Evolutionary conservation across 2,888 invertebrate genomes (phyloP).

Genomic region (Drosophila subsilvestris): DNA sequence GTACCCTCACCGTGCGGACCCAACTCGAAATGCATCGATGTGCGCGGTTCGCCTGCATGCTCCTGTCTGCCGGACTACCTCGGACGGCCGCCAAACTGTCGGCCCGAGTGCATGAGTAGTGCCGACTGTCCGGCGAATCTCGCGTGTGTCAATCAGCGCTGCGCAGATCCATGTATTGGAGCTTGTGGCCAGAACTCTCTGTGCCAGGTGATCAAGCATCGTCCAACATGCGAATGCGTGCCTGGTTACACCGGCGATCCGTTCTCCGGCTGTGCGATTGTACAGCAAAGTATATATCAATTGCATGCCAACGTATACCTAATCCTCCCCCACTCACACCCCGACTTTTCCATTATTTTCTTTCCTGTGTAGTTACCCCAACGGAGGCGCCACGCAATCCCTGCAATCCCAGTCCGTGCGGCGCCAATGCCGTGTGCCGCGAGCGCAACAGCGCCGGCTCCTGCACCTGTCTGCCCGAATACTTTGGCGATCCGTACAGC

Average conservation of each 20-base stretch:
- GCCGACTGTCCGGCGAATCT: conserved; percentile 90
- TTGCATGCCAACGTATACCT: conserved; percentile 2
- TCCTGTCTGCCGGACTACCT: conserved; percentile 91
- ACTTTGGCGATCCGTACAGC: conserved; percentile 91
- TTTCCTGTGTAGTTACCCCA: conserved; percentile 72
- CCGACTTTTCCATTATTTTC: neutral
- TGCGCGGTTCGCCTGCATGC: conserved; percentile 91
- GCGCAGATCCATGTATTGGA: conserved; percentile 91
- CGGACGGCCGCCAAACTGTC: conserved; percentile 93
- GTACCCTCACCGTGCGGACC: conserved; percentile 93
- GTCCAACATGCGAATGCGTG: conserved; percentile 90
- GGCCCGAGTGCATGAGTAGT: conserved; percentile 90
- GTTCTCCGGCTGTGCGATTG: conserved; percentile 88
- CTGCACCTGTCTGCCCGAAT: conserved; percentile 90
- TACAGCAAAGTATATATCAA: conserved; percentile 84
- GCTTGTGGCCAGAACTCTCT: conserved; percentile 90
- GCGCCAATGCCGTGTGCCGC: conserved; percentile 91
- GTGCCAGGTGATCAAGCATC: conserved; percentile 91
- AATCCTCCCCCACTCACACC: conserved; percentile 5
- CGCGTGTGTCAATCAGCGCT: conserved; percentile 91
- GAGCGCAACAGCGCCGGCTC: conserved; percentile 90
- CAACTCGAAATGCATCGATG: conserved; percentile 90
- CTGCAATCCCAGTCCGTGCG: conserved; percentile 92
- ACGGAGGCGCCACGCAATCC: conserved; percentile 88
- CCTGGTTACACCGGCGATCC: conserved; percentile 91